A percentile compares a stretch with the other conserved stretches of the same genome.
phyloP scores from a whole-genome alignment of 92 coral and sea anemone species.

The Umimayanthus kanabou region DNA sequence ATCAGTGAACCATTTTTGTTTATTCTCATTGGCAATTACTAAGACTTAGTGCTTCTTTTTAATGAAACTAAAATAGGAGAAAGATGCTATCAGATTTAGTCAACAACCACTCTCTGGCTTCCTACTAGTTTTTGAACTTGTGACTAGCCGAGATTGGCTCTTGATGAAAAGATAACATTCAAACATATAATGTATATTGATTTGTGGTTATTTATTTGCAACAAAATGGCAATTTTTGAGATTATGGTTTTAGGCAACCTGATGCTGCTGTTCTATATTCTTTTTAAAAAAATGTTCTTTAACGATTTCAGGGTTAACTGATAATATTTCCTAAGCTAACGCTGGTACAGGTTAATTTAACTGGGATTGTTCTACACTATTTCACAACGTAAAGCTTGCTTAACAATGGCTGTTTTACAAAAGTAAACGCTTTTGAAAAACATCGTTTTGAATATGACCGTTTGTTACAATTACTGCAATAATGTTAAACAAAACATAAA shows the following conservation, averaged over 20 bases:
- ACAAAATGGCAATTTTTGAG: not conserved
- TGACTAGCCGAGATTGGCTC: not conserved
- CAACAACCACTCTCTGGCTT: too few relatives aligned
- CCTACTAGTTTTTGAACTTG: not conserved
- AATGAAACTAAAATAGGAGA: not conserved
- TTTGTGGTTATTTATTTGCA: not conserved
- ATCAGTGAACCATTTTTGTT: not conserved
- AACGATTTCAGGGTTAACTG: too few relatives aligned
- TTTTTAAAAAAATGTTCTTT: too few relatives aligned
- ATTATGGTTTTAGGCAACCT: not conserved
- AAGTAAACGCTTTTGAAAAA: too few relatives aligned
- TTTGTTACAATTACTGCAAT: too few relatives aligned
- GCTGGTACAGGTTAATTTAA: too few relatives aligned
- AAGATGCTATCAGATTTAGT: not conserved
- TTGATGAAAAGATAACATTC: not conserved
- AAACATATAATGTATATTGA: not conserved
- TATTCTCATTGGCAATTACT: not conserved
- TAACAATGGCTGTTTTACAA: too few relatives aligned
- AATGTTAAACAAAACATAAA: too few relatives aligned
- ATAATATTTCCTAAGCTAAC: too few relatives aligned
- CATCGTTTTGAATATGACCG: too few relatives aligned
- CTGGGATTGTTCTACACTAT: too few relatives aligned
- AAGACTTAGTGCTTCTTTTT: not conserved
- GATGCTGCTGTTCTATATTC: not conserved
- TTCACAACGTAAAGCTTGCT: too few relatives aligned